A percentile compares a stretch with the other conserved stretches of the same genome.
These are phyloP conservation scores for Knipowitschia caucasica DNA, from an alignment of 2,797 vertebrate species.

Conservation along the genomic window DNA sequence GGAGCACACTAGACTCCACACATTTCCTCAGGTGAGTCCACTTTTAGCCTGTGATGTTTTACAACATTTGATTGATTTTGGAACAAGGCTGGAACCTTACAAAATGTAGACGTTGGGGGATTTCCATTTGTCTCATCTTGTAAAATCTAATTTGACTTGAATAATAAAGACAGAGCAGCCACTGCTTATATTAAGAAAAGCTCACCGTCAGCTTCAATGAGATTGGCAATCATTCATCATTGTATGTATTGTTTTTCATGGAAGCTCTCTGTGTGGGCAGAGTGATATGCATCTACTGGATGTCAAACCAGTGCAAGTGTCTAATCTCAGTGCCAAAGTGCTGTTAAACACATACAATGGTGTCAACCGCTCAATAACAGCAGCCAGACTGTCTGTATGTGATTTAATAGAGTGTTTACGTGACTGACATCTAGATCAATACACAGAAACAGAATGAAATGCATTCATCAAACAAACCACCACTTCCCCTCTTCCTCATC, in stretches of 20 bases:
- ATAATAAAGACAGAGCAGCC: background rate
- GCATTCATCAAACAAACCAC: constrained; percentile 47
- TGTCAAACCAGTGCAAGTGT: constrained; percentile 18
- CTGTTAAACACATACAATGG: constrained; percentile 39
- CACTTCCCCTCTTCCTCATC: constrained; percentile 27
- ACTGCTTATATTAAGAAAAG: background rate
- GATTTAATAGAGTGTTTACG: constrained; percentile 60
- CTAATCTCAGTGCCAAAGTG: constrained; percentile 37
- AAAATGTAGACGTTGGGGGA: background rate
- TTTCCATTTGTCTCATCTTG: background rate
- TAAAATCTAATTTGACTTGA: constrained; percentile 3
- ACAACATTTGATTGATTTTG: too few relatives aligned
- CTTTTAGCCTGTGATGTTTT: too few relatives aligned
- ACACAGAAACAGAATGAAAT: constrained; percentile 45
- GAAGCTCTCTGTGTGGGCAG: constrained; percentile 1
- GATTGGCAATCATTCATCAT: constrained; percentile 4
- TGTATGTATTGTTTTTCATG: background rate
- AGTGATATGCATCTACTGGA: constrained; percentile 15
- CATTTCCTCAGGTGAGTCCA: too few relatives aligned
- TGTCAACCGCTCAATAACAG: constrained; percentile 52
- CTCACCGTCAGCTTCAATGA: background rate
- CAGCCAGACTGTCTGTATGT: constrained; percentile 45
- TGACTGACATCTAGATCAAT: constrained; percentile 63
- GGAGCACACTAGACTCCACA: too few relatives aligned
- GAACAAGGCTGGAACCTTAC: too few relatives aligned